Evolutionary conservation across 2,113 vertebrate genomes (phyloP), one percentile per base, ranked within the genome.

Genomic region (Hippocampus zosterae): DNA sequence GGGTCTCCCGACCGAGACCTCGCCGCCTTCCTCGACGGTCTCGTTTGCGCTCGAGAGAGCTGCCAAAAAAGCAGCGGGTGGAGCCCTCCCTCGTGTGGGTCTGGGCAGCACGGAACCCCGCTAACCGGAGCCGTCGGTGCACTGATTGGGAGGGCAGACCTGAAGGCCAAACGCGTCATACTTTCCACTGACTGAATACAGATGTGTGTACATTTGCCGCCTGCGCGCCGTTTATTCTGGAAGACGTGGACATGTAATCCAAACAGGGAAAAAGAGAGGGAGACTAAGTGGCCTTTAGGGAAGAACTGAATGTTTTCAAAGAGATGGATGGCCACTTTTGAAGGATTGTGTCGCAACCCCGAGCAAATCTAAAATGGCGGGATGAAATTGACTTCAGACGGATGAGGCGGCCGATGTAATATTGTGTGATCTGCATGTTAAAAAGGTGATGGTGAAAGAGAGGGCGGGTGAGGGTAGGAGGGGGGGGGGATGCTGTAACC

Each of bases 351-450:
- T 89, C 87, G 76, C 84, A 88, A 85, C 87, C 86, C 81, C 78
- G 57, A 77, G 86, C 81, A 87, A 88, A 87, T 87, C 88, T 90
- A 89, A 91, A 91, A 91, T 90, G 87, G 86, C 88, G 83, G 87
- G 87, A 91, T 88, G 88, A 86, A 88, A 91, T 90, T 91, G 90
- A 89, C 88, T 90, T 85, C 85, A 89, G 90, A 90, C 85, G 77
- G 86, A 91, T 81, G 88, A 89, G 84, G 84, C 80, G 84, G 86
- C 88, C 82, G 85, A 90, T 89, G 90, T 89, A 89, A 91, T 88
- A 89, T 84, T 88, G 72, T 90, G 90, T 90, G 88, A 90, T 91
- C 84, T 89, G 90, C 90, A 91, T 91, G 85, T 79, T 90, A 90
- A 91, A 84, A 78, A 87, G 63, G 63, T 16, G 63, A 13, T 11